Percentiles rank a stretch among this genome's conserved stretches.
These are phyloP conservation scores for Pavo muticus DNA, from an alignment of 2,113 vertebrate genomes.

Conservation along the genomic window DNA sequence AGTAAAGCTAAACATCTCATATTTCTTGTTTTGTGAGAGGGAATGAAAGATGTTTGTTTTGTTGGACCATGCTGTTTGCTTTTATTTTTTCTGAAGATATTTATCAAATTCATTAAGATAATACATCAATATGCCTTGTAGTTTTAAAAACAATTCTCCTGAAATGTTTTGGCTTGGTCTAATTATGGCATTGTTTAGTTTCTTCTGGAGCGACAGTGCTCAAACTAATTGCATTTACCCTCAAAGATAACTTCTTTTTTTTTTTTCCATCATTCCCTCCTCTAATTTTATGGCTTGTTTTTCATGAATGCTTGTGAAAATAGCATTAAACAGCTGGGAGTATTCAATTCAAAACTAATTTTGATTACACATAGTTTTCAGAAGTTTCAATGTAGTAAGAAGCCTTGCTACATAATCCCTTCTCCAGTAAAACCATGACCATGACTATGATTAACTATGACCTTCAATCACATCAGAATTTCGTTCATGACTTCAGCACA, in stretches of 20 bases:
- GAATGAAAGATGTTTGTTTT: conserved; percentile 17
- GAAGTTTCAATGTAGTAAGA: background rate
- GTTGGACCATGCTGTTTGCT: background rate
- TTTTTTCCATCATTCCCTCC: background rate
- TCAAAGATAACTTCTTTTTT: conserved; percentile 11
- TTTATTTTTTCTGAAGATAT: conserved; percentile 29
- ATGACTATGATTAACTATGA: background rate
- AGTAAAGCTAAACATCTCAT: background rate
- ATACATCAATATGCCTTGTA: conserved; percentile 46
- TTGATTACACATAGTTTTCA: background rate
- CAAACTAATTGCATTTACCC: conserved; percentile 44
- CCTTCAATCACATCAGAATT: background rate
- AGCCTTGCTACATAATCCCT: background rate
- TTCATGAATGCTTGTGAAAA: background rate
- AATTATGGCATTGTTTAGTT: conserved; percentile 38
- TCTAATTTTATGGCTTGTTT: conserved; percentile 11
- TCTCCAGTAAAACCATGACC: background rate
- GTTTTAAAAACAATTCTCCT: conserved; percentile 32
- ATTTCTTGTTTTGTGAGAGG: background rate
- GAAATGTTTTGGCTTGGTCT: conserved; percentile 33
- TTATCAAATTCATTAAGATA: conserved; percentile 55
- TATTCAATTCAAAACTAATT: background rate
- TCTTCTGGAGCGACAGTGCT: conserved; percentile 5
- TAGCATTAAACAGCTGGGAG: background rate
- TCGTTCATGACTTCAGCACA: background rate